Evolutionary conservation across 2,113 vertebrate species (phyloP), one percentile per base, ranked within the genome.

Genomic region (Brachionichthys hirsutus): DNA sequence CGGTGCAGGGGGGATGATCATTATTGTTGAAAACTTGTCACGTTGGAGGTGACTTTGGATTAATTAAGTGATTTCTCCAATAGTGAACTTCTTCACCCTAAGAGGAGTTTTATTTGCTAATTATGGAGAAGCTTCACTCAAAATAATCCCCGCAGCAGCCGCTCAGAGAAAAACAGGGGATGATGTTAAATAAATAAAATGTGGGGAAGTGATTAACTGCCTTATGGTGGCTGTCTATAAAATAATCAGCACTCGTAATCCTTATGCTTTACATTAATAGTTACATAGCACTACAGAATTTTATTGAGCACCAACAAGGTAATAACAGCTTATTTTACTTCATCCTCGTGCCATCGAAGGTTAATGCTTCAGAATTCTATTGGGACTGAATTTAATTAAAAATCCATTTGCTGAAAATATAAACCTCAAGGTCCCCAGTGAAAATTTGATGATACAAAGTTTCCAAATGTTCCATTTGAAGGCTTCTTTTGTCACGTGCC

Each of bases 21-120:
- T 1, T 45, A 14, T 30, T 56, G 36, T 35, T 42, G 41, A 47
- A 49, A 40, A 20, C 41, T 12, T 44, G 43, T 66, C 45, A 47
- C 6, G 4, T 36, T 70, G 62, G 57, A 40, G 54, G 20, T 65
- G 56, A 54, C 66, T 45, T 53, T 67, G 54, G 12, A 17, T 72
- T 72, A 58, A 75, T 70, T 43, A 53, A 64, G 36, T 18, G 9
- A 47, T 62, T 75, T 53, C 53, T 63, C 17, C 6, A 7, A 11
- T 57, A 3, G 44, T 62, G 24, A 51, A 51, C 16, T 42, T 51
- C 3, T 54, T 58, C 36, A 55, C 30, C 58, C 17, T 14, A 12
- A 59, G n/a, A 7, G 5, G 16, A 54, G 52, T 50, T 66, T 36
- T 67, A 41, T 50, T 51, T 63, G 38, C 52, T 49, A 47, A 59